Percentiles rank a stretch among this genome's conserved stretches.
These are phyloP conservation scores for Philonicus albiceps DNA, from an alignment of 2,888 invertebrate species.

Conservation along the genomic window DNA sequence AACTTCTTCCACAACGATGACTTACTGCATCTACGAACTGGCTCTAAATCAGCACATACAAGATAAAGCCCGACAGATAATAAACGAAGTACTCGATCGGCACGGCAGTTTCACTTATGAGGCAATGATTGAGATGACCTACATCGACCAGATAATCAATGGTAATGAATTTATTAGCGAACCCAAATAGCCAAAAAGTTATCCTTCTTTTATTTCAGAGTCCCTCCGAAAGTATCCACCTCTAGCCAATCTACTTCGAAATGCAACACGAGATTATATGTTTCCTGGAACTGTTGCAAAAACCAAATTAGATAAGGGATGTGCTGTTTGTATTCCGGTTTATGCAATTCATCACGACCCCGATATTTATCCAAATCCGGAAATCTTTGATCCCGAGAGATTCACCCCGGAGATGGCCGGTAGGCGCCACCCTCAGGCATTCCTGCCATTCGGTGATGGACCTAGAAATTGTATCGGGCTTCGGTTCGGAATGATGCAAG, in stretches of 20 bases:
- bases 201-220: constrained; percentile 55
- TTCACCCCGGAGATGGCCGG: constrained; percentile 66
- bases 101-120: constrained; percentile 63
- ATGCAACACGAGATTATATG: constrained; percentile 56
- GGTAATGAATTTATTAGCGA: constrained; percentile 55
- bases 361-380: constrained; percentile 58
- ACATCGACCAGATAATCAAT: constrained; percentile 63
- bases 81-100: constrained; percentile 57
- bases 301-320: constrained; percentile 54
- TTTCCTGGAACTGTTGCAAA: constrained; percentile 53
- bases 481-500: constrained; percentile 47
- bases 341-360: constrained; percentile 60
- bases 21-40: constrained; percentile 65
- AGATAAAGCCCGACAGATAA: constrained; percentile 61
- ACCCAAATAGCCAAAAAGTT: neutral
- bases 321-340: constrained; percentile 54
- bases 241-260: constrained; percentile 56
- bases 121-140: constrained; percentile 63
- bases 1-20: constrained; percentile 65
- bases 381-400: constrained; percentile 62
- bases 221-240: constrained; percentile 64
- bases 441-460: constrained; percentile 56
- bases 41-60: constrained; percentile 64
- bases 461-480: constrained; percentile 55
- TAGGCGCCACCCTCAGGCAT: constrained; percentile 53